Evolutionary conservation across 2,888 invertebrate genomes (phyloP).

Genomic region (Diadegma fenestrale): DNA sequence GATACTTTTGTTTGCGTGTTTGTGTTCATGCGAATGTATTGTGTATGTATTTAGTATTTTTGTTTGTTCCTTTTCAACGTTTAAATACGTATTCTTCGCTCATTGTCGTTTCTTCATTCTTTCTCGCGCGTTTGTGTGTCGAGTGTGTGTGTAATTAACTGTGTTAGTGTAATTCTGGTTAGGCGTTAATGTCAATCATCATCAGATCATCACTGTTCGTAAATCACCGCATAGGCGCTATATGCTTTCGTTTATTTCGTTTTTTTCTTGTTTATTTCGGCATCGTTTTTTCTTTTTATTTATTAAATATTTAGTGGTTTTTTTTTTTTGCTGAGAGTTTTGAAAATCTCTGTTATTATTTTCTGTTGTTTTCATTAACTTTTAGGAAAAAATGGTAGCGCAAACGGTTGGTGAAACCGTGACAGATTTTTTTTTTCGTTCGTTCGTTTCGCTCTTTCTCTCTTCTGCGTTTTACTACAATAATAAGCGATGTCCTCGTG

Average conservation of each 20-base stretch:
- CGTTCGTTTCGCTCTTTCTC: slow-evolving; percentile 31
- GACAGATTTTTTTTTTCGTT: slow-evolving; percentile 38
- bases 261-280: slow-evolving; percentile 48
- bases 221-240: slow-evolving; percentile 69
- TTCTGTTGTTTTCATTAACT: slow-evolving; percentile 49
- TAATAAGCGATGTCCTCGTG: slow-evolving; percentile 32
- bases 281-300: slow-evolving; percentile 58
- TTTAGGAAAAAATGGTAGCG: slow-evolving; percentile 66
- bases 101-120: slow-evolving; percentile 41
- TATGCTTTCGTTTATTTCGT: slow-evolving; percentile 71
- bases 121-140: slow-evolving; percentile 34
- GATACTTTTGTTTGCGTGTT: slow-evolving; percentile 78
- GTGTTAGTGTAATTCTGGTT: slow-evolving; percentile 66
- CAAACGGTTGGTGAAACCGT: slow-evolving; percentile 52
- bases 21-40: slow-evolving; percentile 45
- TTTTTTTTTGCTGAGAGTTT: slow-evolving; percentile 49
- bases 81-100: slow-evolving; percentile 62
- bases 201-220: slow-evolving; percentile 66
- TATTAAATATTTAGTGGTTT: slow-evolving; percentile 33
- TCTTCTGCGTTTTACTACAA: slow-evolving; percentile 16
- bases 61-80: slow-evolving; percentile 65
- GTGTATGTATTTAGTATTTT: slow-evolving; percentile 53
- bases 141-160: slow-evolving; percentile 42
- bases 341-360: slow-evolving; percentile 44
- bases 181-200: slow-evolving; percentile 63